phyloP scores from a whole-genome alignment of 2,113 vertebrate species.

The Pachypanchax playfairii region DNA sequence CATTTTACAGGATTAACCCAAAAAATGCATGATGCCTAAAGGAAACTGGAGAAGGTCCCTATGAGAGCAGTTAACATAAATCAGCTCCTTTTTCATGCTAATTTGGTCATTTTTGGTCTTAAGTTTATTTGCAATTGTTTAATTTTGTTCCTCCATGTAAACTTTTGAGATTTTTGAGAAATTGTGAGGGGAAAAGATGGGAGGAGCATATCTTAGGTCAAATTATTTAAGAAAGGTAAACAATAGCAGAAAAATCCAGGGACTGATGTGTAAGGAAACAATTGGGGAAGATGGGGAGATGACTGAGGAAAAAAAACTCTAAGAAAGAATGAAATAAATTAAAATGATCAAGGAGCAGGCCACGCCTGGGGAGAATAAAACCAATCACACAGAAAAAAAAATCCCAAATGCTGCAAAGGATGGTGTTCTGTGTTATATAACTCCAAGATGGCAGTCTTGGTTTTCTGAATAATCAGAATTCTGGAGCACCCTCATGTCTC shows the following conservation, averaged over 20 bases:
- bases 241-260: neutral
- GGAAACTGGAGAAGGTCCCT: neutral
- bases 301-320: slow-evolving; percentile 25
- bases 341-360: slow-evolving; percentile 32
- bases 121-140: no score
- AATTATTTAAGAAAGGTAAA: neutral
- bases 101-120: no score
- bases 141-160: no score
- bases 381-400: slow-evolving; percentile 53
- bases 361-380: slow-evolving; percentile 50
- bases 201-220: no score
- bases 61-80: slow-evolving; percentile 5
- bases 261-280: neutral
- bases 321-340: slow-evolving; percentile 57
- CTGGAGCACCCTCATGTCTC: slow-evolving; percentile 25
- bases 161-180: no score
- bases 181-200: no score
- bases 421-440: slow-evolving; percentile 52
- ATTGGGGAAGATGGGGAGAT: neutral
- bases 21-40: neutral
- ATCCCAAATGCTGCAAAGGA: slow-evolving; percentile 29
- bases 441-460: slow-evolving; percentile 51
- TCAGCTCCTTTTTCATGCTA: no score
- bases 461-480: slow-evolving; percentile 39
- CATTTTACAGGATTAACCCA: neutral